Base-by-base conservation (phyloP, 92 coral and sea anemone genomes). In the Porites rus region DNA sequence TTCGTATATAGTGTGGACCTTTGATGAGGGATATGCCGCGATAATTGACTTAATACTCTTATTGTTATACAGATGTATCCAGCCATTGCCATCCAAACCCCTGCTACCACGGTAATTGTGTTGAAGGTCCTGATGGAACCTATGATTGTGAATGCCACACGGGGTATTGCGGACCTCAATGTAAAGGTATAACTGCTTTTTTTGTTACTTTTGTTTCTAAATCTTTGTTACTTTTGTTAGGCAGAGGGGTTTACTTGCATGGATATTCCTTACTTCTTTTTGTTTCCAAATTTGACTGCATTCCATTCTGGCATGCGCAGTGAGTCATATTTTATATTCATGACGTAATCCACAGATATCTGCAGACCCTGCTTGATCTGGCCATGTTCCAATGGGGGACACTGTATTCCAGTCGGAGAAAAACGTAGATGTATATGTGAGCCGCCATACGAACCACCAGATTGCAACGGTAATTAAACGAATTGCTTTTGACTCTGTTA, bases 11-110 rank as follows among this genome's bases (percentile, higher is more conserved):
- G 46, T 38, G 46, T 4, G 46, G 6, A 38, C 5, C 46, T 38
- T 0, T 38, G 46, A 38, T 38, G 4, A 38, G 46, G 46, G 46
- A 38, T 38, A 38, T 38, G 7, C 46, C 46, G 46, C 46, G 46
- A 38, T 38, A 38, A 38, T 38, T 38, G 46, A 38, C 7, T 38
- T 38, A 38, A 38, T 54, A 13, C 11, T 54, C 71, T 46, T 2
- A 8, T 67, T 8, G 8, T 79, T 22, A 21, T 18, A 1, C 84
- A 94, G 98, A 66, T 51, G 71, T 50, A 13, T 65, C 75, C 10
- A 87, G 88, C 46, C 94, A 91, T 5, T 96, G 99, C 74, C 69
- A 83, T 61, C 99, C 96, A 10, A 96, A 94, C 62, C 99, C 99
- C 9, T 96, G 99, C 21, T 92, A 93, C 84, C 84, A 95, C 56